Conservation (phyloP, 2,797 vertebrate genomes). For the Fistularia tabacaria region DNA sequence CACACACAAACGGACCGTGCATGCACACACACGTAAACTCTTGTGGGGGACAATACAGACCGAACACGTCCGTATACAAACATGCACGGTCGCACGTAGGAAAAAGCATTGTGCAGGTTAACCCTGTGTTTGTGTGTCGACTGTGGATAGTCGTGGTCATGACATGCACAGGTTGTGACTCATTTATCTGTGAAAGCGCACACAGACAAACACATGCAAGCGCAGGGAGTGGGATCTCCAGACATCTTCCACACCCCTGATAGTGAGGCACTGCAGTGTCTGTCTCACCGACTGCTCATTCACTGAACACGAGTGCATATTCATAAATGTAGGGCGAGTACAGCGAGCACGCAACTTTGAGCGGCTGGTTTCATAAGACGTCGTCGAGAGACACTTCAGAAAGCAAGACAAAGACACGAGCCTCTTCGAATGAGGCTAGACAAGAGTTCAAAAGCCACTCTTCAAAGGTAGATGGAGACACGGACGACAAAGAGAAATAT, state of each 20-base stretch:
- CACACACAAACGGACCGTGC: constrained; percentile 4
- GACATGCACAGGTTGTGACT: constrained; percentile 22
- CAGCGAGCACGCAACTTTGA: constrained; percentile 34
- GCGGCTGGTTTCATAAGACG: constrained; percentile 43
- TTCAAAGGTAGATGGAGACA: constrained; percentile 1
- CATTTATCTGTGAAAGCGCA: constrained; percentile 7
- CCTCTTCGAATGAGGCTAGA: constrained; percentile 16
- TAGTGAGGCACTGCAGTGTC: constrained; percentile 52
- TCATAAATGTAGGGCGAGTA: constrained; percentile 56
- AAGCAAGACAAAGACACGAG: constrained; percentile 11
- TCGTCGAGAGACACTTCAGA: constrained; percentile 23
- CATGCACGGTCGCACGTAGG: constrained; percentile 1
- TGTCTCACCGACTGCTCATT: constrained; percentile 38
- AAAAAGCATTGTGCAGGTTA: too few species aligned
- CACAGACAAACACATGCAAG: constrained; percentile 1
- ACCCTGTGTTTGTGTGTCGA: constrained; percentile 6
- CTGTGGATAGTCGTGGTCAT: constrained; percentile 11
- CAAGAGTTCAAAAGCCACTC: not conserved
- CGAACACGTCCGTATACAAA: constrained; percentile 22
- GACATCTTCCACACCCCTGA: constrained; percentile 40
- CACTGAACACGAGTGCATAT: constrained; percentile 31
- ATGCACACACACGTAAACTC: constrained; percentile 9
- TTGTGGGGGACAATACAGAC: not conserved
- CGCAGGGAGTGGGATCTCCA: constrained; percentile 40
- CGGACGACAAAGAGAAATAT: not conserved